Evolutionary conservation across 2,797 vertebrate genomes (phyloP).

Genomic region (Acomys russatus): DNA sequence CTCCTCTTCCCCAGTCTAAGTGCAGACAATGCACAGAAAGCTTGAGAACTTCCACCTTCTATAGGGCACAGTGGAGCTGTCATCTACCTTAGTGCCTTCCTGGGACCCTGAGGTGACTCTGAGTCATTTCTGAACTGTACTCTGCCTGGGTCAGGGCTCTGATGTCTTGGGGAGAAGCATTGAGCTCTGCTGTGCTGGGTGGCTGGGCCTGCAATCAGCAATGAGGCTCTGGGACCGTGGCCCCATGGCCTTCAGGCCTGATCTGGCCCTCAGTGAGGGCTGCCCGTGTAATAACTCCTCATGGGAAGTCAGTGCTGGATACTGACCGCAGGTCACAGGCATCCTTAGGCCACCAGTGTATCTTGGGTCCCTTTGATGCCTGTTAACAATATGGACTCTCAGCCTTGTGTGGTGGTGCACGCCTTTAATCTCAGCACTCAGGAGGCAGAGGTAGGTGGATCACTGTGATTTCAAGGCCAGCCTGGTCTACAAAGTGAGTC

Average conservation of each 20-base stretch:
- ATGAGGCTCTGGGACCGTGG: accelerated
- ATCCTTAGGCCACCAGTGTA: neutral
- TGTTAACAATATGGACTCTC: neutral
- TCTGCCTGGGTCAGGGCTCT: neutral
- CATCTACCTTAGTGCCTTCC: neutral
- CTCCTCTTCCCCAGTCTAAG: neutral
- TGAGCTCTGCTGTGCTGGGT: neutral
- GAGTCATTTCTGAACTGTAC: neutral
- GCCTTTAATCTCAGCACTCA: no score
- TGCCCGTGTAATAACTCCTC: neutral
- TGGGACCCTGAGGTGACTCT: neutral
- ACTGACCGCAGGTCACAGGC: neutral
- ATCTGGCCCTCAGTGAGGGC: neutral
- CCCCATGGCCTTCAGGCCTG: neutral
- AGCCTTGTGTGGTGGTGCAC: no score
- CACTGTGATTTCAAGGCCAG: no score
- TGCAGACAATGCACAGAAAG: neutral
- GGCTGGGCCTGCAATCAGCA: neutral
- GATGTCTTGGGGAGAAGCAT: neutral
- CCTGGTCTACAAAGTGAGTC: no score
- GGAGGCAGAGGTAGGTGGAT: no score
- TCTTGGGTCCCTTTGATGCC: neutral
- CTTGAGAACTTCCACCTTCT: neutral
- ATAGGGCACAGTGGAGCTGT: neutral
- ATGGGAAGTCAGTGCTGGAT: neutral